These are phyloP conservation scores for Rallus limicola DNA, from an alignment of 2,113 vertebrate genomes.

Conservation along the genomic window DNA sequence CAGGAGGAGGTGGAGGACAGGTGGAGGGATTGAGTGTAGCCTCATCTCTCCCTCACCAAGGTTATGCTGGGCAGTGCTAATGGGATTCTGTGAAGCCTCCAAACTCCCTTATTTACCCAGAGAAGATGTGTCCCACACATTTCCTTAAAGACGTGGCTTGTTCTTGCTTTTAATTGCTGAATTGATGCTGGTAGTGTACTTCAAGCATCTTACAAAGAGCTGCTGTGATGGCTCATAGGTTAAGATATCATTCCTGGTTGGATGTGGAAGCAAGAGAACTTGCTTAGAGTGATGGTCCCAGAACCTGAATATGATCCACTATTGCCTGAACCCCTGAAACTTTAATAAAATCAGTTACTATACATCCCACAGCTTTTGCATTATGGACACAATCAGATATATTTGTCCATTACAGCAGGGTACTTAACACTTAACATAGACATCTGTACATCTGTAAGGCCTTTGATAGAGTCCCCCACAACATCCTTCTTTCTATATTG, in stretches of 20 bases:
- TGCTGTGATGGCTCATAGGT: neutral
- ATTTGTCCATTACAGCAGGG: neutral
- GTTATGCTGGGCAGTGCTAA: neutral
- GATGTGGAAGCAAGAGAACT: neutral
- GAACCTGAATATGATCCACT: neutral
- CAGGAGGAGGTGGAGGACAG: neutral
- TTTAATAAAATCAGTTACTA: neutral
- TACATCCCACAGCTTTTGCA: neutral
- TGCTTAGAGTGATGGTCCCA: neutral
- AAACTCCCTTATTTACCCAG: neutral
- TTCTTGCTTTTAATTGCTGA: neutral
- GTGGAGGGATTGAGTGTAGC: neutral
- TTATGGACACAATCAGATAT: neutral
- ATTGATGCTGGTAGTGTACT: neutral
- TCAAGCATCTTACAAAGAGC: neutral
- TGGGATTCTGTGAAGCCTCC: neutral
- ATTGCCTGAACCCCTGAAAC: neutral
- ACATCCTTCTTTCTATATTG: no score
- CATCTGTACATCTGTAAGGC: neutral
- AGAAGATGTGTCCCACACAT: neutral
- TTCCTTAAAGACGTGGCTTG: neutral
- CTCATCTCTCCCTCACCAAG: neutral
- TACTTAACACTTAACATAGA: neutral
- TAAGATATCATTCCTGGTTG: neutral
- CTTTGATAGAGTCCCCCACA: no score